Evolutionary conservation across 2,113 vertebrate species (phyloP).

Genomic region (Oxyura jamaicensis): DNA sequence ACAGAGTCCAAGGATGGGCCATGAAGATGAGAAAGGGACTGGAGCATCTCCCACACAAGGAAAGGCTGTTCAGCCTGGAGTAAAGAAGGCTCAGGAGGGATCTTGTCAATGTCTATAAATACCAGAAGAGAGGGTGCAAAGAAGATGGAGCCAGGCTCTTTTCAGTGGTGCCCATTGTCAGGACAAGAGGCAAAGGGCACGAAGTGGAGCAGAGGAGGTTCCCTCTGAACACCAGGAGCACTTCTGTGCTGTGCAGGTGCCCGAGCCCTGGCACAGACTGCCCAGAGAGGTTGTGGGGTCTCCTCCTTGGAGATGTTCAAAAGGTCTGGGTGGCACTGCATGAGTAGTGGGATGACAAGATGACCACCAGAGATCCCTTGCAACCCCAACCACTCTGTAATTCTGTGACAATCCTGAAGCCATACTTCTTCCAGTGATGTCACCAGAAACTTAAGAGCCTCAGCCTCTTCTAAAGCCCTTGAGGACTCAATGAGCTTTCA

Average conservation of each 20-base stretch:
- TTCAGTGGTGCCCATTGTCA: not conserved
- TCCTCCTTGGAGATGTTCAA: not conserved
- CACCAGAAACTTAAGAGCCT: not conserved
- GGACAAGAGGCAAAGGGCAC: not conserved
- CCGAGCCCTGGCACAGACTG: fast-evolving
- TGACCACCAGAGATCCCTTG: not conserved
- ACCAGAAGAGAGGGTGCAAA: not conserved
- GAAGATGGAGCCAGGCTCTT: not conserved
- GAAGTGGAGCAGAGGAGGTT: not conserved
- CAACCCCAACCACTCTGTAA: not conserved
- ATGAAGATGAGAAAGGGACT: not conserved
- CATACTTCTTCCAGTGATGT: not conserved
- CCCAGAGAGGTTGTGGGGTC: not conserved
- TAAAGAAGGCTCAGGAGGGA: not conserved
- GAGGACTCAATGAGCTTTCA: not conserved
- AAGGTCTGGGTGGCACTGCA: not conserved
- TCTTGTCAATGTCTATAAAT: not conserved
- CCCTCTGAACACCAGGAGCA: not conserved
- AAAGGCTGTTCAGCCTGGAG: not conserved
- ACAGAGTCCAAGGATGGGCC: not conserved
- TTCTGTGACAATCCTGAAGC: not conserved
- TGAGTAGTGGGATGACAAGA: not conserved
- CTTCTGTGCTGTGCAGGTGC: not conserved
- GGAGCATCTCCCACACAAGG: not conserved
- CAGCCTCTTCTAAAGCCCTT: not conserved